Base-by-base conservation (phyloP, 2,113 vertebrate species). In the Pangasianodon gigas region DNA sequence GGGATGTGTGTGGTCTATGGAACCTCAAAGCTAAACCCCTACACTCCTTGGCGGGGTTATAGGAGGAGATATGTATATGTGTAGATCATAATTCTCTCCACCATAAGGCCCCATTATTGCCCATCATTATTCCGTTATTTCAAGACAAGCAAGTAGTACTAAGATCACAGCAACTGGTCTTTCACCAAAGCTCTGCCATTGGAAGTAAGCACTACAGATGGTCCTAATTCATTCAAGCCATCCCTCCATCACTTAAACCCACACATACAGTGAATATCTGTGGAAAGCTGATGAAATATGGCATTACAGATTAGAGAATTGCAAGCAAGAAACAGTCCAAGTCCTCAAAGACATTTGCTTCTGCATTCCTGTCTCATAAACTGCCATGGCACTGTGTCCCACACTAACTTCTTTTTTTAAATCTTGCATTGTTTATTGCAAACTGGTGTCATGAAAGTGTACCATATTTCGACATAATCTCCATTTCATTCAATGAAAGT, bases 1-100 rank as follows among this genome's bases (percentile, higher is more conserved):
- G 51, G 60, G 58, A 89, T 14, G 60, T 87, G 87, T 90, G 89
- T 87, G 89, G 91, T 91, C 85, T 67, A 16, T 16, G 48, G 46
- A 74, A 62, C 14, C 54, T 88, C 84, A 75, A 89, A 86, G 67
- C 69, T n/a, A 58, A 21, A 62, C 65, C 74, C n/a, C 48, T 60
- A 54, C 89, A 65, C 29, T 79, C 58, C 58, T 37, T 69, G 46
- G 14, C 51, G 44, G 14, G 54, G 1, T 62, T 54, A 84, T 32
- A 86, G 58, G 9, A 24, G 11, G 24, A 75, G 16, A 19, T 60
- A 3, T 67, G 26, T 51, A 26, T 60, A 65, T 62, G 24, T 82
- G 56, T 37, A 21, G 26, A 13, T 88, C 69, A 84, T 74, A 52
- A 79, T 54, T 88, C 81, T 84, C 58, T 77, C 29, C 71, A 79